These are phyloP conservation scores for Caiman crocodilus DNA, from an alignment of 2,797 vertebrate genomes.

Conservation along the genomic window DNA sequence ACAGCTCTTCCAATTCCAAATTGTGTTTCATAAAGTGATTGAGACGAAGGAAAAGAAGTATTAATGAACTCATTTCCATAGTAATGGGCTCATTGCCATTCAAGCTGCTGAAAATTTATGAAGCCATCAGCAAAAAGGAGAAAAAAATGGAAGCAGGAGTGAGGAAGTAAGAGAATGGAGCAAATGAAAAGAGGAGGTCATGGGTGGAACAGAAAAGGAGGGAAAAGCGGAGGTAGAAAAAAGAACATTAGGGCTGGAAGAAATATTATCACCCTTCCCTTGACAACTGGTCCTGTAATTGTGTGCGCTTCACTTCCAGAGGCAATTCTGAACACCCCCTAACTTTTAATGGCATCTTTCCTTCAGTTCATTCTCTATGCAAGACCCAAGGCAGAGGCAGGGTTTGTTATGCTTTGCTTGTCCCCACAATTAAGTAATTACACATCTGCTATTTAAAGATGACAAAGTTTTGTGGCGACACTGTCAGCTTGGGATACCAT, in stretches of 20 bases:
- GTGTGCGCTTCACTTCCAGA: constrained; percentile 36
- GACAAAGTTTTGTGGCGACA: not conserved
- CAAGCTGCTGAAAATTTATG: constrained; percentile 61
- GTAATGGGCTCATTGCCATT: constrained; percentile 52
- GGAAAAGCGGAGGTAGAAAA: constrained; percentile 18
- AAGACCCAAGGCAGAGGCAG: constrained; percentile 24
- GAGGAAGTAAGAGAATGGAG: constrained; percentile 33
- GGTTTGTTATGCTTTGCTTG: constrained; percentile 59
- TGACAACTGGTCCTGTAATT: not conserved
- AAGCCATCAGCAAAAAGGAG: constrained; percentile 54
- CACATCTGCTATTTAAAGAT: constrained; percentile 33
- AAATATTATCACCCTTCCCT: constrained; percentile 31
- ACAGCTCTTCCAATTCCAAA: constrained; percentile 4
- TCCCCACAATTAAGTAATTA: constrained; percentile 70
- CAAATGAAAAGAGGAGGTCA: not conserved
- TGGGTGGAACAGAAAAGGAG: not conserved
- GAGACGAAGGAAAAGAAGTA: constrained; percentile 36
- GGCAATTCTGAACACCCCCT: not conserved
- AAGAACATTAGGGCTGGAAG: not conserved
- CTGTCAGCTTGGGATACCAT: not conserved
- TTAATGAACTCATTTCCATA: constrained; percentile 68
- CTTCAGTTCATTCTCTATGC: constrained; percentile 35
- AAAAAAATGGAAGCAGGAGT: not conserved
- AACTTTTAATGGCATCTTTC: not conserved
- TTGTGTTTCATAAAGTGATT: not conserved